Evolutionary conservation across 2,113 vertebrate genomes (phyloP).

Genomic region (Callithrix jacchus): DNA sequence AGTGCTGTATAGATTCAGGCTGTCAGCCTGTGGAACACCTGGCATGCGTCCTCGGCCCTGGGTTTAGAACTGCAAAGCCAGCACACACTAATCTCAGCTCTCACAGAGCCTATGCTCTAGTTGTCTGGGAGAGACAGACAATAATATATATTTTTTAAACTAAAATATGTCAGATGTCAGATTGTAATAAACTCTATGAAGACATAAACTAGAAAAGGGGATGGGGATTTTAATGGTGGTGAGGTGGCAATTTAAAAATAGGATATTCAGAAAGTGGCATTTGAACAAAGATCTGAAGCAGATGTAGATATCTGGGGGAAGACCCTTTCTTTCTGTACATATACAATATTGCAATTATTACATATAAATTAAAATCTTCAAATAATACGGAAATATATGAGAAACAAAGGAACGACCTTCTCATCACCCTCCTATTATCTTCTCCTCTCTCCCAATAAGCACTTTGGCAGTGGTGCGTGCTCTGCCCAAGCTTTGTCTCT

Average conservation of each 20-base stretch:
- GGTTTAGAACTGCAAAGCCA: neutral
- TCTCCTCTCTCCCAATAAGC: neutral
- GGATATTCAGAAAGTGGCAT: neutral
- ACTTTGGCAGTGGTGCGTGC: fast-evolving
- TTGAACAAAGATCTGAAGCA: neutral
- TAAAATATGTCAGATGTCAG: neutral
- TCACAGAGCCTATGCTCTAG: neutral
- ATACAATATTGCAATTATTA: neutral
- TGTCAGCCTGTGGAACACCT: neutral
- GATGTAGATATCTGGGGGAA: neutral
- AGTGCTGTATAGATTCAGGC: neutral
- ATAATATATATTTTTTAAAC: neutral
- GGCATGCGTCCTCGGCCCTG: neutral
- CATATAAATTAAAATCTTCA: neutral
- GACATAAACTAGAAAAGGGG: neutral
- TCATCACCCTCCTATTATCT: neutral
- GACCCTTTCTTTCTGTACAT: neutral
- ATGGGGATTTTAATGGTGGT: neutral
- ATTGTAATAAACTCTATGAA: neutral
- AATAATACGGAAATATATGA: neutral
- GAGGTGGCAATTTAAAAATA: neutral
- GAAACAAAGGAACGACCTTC: neutral
- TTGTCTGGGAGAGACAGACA: neutral
- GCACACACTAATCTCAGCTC: neutral
- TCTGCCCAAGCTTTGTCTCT: neutral